phyloP scores from a whole-genome alignment of 2,888 invertebrate genomes.

The Erynnis tages region DNA sequence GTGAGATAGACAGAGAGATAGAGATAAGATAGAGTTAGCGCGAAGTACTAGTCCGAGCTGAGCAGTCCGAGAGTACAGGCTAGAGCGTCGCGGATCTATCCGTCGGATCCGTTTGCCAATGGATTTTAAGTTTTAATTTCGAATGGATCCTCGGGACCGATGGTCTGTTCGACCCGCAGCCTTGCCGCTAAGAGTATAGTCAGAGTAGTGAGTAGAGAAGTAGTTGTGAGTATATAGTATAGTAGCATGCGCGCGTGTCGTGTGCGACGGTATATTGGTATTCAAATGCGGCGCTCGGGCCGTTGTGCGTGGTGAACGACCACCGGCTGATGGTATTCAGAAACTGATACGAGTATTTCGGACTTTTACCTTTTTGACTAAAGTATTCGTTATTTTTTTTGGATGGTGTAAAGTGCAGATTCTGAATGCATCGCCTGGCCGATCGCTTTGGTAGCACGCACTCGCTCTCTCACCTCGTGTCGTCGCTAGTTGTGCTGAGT shows the following conservation, averaged over 20 bases:
- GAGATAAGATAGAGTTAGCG: slow-evolving; percentile 72
- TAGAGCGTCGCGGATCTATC: slow-evolving; percentile 65
- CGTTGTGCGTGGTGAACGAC: slow-evolving; percentile 63
- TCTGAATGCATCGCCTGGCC: slow-evolving; percentile 31
- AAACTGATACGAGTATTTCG: slow-evolving; percentile 8
- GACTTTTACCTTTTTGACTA: no score
- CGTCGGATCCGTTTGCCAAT: slow-evolving; percentile 66
- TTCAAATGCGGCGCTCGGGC: slow-evolving; percentile 85
- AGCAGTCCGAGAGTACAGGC: slow-evolving; percentile 71
- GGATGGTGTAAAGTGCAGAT: slow-evolving; percentile 21
- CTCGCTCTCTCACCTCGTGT: slow-evolving; percentile 81
- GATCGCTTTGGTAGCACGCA: slow-evolving; percentile 56
- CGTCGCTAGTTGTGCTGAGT: slow-evolving; percentile 78
- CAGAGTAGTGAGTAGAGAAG: slow-evolving; percentile 77
- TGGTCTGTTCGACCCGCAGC: slow-evolving; percentile 63
- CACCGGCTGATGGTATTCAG: slow-evolving; percentile 36
- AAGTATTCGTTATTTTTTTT: no score
- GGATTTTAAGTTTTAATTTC: slow-evolving; percentile 46
- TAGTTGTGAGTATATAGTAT: slow-evolving; percentile 74
- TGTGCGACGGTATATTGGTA: slow-evolving; percentile 83
- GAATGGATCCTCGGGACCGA: slow-evolving; percentile 66
- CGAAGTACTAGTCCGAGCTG: slow-evolving; percentile 74
- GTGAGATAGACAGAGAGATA: slow-evolving; percentile 76
- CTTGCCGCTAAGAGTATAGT: slow-evolving; percentile 76
- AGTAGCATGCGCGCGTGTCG: slow-evolving; percentile 79